Evolutionary conservation across 2,888 invertebrate species (phyloP).

Genomic region (Antitype chi): DNA sequence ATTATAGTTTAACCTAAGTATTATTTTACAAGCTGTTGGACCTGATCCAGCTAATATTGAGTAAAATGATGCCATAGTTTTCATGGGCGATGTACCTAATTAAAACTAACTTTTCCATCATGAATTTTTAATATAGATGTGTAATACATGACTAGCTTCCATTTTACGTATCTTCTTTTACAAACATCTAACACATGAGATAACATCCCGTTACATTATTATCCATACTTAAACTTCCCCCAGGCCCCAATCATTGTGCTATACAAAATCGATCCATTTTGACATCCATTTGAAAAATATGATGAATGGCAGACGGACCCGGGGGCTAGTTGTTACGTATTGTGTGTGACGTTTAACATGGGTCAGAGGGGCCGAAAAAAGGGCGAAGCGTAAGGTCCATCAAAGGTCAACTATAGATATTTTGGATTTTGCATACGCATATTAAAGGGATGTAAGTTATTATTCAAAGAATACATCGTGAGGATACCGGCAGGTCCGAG

Average conservation of each 20-base stretch:
- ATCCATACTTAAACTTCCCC: not conserved
- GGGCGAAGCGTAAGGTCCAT: conserved; percentile 28
- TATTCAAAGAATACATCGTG: not conserved
- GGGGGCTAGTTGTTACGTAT: conserved; percentile 51
- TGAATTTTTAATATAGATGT: not conserved
- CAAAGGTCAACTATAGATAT: conserved; percentile 53
- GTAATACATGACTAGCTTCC: not conserved
- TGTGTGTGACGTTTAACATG: conserved; percentile 64
- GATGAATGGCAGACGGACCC: conserved; percentile 53
- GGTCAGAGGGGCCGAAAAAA: conserved; percentile 55
- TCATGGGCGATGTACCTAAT: not conserved
- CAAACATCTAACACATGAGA: not conserved
- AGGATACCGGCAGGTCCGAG: too few species aligned
- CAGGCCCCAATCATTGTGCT: not conserved
- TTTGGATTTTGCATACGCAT: conserved; percentile 8
- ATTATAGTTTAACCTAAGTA: not conserved
- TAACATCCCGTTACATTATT: not conserved
- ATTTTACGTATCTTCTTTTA: not conserved
- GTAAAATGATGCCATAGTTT: not conserved
- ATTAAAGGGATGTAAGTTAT: not conserved
- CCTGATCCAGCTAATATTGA: not conserved
- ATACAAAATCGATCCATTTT: conserved; percentile 38
- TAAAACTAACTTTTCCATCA: not conserved
- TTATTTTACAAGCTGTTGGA: not conserved
- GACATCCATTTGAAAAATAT: conserved; percentile 54